These are phyloP conservation scores for Musca vetustissima DNA, from an alignment of 1,140 invertebrate species.

Conservation along the genomic window DNA sequence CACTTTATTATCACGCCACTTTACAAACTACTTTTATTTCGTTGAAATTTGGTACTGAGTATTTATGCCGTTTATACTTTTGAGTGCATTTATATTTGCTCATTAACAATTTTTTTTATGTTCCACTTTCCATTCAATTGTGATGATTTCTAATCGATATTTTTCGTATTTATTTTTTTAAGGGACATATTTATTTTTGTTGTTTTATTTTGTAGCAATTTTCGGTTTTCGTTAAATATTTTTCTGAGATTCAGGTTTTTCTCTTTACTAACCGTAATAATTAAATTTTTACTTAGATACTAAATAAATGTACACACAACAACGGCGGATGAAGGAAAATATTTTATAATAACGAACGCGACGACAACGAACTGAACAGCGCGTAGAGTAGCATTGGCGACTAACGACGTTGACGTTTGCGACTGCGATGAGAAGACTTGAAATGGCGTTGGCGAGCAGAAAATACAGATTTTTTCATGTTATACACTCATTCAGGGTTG, in stretches of 20 bases:
- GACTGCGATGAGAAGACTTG: slow-evolving; percentile 26
- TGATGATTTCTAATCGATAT: slow-evolving; percentile 30
- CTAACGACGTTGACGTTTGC: slow-evolving; percentile 24
- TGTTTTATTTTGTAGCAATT: neutral
- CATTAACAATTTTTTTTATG: slow-evolving; percentile 25
- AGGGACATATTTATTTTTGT: too few relatives aligned
- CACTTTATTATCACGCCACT: too few relatives aligned
- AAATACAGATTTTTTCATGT: slow-evolving; percentile 25
- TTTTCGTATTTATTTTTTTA: slow-evolving; percentile 16
- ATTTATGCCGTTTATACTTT: neutral
- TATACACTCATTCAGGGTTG: slow-evolving; percentile 19
- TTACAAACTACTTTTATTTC: too few relatives aligned
- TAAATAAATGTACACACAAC: slow-evolving; percentile 18
- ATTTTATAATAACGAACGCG: slow-evolving; percentile 16
- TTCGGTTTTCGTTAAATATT: neutral
- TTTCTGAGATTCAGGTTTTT: too few relatives aligned
- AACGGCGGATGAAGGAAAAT: slow-evolving; percentile 1
- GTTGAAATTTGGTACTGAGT: too few relatives aligned
- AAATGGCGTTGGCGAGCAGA: slow-evolving; percentile 29
- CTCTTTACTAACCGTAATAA: slow-evolving; percentile 17
- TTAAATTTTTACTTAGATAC: slow-evolving; percentile 18
- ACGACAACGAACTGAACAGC: neutral
- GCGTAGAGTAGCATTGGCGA: slow-evolving; percentile 26
- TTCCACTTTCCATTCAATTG: slow-evolving; percentile 30
- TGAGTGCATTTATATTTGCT: slow-evolving; percentile 20